Base-by-base conservation (phyloP, 2,113 vertebrate species). In the Sardina pilchardus region DNA sequence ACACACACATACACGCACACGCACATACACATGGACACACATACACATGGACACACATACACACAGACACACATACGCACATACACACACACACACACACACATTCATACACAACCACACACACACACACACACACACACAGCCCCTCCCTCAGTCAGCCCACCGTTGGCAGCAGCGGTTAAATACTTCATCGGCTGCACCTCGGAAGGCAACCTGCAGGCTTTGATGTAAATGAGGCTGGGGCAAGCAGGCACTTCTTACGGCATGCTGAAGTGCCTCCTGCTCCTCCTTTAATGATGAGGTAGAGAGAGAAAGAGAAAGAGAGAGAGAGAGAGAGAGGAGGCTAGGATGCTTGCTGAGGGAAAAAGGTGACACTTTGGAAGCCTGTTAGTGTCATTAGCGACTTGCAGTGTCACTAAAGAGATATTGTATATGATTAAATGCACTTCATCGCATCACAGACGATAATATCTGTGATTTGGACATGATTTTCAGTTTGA, bases 161-260 rank as follows among this genome's bases (percentile, higher is more conserved):
- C 71, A 78, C 30, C 8, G 16, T 6, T 36, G 12, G 53, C 21
- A 47, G 45, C 59, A 71, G n/a, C 26, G 14, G 71, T 78, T 78
- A 78, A 78, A 78, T 78, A 78, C 71, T 78, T 78, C 71, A 78
- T 78, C 16, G 16, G 71, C 71, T 78, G 9, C 30, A 78, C 14
- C 71, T 78, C 34, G 71, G 26, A 34, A 78, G 71, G 71, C 71
- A 78, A 78, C 71, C 71, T 78, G 71, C 71, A 78, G 30, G 71
- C 34, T 78, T 78, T 78, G 71, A 78, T 78, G 71, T 78, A 78
- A 78, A 78, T 78, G 71, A 78, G 71, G 71, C 12, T 34, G 26
- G 12, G 34, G 30, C 71, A 34, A 78, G 71, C 71, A 14, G 26
- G 71, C 30, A 78, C 30, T 36, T 78, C 71, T 78, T 78, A 78